phyloP scores from a whole-genome alignment of 2,888 invertebrate species.

The Sarcophaga carnaria region DNA sequence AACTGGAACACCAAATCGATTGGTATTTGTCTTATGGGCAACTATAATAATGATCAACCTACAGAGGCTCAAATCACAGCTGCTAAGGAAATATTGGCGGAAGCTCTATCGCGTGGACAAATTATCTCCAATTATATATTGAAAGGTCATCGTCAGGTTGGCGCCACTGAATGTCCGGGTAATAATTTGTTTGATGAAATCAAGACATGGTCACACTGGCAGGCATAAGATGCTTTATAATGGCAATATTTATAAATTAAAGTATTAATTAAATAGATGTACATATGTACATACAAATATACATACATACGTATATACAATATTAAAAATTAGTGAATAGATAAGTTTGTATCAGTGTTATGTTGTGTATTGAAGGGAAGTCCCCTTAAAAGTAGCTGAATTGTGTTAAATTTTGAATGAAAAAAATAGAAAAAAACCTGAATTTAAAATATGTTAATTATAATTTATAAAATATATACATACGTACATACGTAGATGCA shows the following conservation, averaged over 20 bases:
- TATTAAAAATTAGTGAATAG: too few species aligned
- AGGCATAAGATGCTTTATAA: slow-evolving; percentile 51
- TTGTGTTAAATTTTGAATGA: too few species aligned
- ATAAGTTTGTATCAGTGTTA: too few species aligned
- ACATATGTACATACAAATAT: slow-evolving; percentile 3
- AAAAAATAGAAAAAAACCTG: too few species aligned
- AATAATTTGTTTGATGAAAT: slow-evolving; percentile 84
- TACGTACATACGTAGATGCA: too few species aligned
- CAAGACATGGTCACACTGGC: slow-evolving; percentile 84
- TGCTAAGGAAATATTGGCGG: slow-evolving; percentile 83
- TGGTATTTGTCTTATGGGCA: slow-evolving; percentile 75
- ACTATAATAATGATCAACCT: slow-evolving; percentile 69
- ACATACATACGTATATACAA: too few species aligned
- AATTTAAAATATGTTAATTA: too few species aligned
- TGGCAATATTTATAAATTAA: slow-evolving; percentile 26
- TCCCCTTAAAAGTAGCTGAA: too few species aligned
- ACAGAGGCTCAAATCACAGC: slow-evolving; percentile 74
- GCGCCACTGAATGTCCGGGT: slow-evolving; percentile 86
- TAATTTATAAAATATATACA: too few species aligned
- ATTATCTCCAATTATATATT: slow-evolving; percentile 84
- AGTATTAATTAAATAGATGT: slow-evolving; percentile 3
- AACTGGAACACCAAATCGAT: slow-evolving; percentile 73
- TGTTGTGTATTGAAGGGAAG: too few species aligned
- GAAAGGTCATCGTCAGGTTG: slow-evolving; percentile 85
- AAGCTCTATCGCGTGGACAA: slow-evolving; percentile 84